These are phyloP conservation scores for Lophura nycthemera DNA, from an alignment of 2,113 vertebrate genomes.

Conservation along the genomic window DNA sequence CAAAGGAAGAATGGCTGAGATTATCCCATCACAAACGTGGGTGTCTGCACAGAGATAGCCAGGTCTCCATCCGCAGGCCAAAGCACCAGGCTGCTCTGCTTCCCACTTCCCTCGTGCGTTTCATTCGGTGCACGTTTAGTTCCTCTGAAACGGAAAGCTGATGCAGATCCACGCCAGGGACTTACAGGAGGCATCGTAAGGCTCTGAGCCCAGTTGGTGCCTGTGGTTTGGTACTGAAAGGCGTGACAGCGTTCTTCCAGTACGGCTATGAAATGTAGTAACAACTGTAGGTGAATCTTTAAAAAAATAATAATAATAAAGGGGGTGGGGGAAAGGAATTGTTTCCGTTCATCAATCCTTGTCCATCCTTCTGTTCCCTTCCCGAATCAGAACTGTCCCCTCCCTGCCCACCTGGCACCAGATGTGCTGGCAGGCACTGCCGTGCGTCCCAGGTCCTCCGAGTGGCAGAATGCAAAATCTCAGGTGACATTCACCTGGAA, in stretches of 20 bases:
- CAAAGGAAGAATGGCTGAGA: background rate
- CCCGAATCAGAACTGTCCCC: conserved; percentile 66
- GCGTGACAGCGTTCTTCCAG: background rate
- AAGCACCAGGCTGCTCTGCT: background rate
- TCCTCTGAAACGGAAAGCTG: background rate
- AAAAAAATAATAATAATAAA: background rate
- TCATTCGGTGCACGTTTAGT: background rate
- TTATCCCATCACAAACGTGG: background rate
- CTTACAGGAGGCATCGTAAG: background rate
- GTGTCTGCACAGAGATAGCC: background rate
- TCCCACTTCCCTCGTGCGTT: background rate
- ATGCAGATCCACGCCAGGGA: background rate
- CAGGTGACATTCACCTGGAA: conserved; percentile 91
- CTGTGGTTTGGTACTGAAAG: background rate
- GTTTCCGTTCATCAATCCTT: conserved; percentile 79
- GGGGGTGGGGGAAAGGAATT: background rate
- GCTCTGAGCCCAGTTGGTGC: background rate
- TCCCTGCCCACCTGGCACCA: conserved; percentile 85
- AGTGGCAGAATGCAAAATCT: conserved; percentile 86
- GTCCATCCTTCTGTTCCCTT: conserved; percentile 78
- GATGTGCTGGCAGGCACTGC: conserved; percentile 79
- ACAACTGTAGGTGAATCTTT: background rate
- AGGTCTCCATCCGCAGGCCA: background rate
- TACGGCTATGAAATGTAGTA: background rate
- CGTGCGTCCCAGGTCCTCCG: conserved; percentile 72